Evolutionary conservation across 2,888 invertebrate species (phyloP), one percentile per base, ranked within the genome.

Genomic region (Latheticus oryzae): DNA sequence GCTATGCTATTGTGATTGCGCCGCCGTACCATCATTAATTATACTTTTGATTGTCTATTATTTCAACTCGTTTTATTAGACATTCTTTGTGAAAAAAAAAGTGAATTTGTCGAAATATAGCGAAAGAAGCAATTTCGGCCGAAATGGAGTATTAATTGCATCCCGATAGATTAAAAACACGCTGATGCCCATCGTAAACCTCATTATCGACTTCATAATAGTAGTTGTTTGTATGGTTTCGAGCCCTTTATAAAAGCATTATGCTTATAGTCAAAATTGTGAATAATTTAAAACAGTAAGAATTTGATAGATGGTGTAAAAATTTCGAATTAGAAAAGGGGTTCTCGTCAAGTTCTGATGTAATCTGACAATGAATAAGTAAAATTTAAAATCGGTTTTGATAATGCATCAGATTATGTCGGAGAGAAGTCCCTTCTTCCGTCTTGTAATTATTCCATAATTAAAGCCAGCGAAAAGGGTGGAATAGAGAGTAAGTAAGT

Each of bases 361-460:
- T 69, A 70, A 71, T 68, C 72, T 72, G 73, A 73, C 73, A 73
- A 72, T 71, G 73, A 72, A 74, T 71, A 71, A 71, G 69, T 72
- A 68, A 71, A 70, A 72, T 69, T 72, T 68, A 67, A 67, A 73
- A 70, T 69, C 69, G 68, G 70, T 73, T 73, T 71, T 72, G 71
- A 73, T 73, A 74, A 73, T 61, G 53, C 61, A n/a, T n/a, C n/a
- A 54, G 59, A 60, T 66, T 65, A 64, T 26, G 17, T 30, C n/a
- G 23, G 17, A 21, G n/a, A n/a, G 35, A 38, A 19, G 24, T 17
- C 21, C 15, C 35, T 33, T 32, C 35, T 47, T 24, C 24, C 47
- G 23, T 47, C 21, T 19, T 37, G 38, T 50, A 35, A 35, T 24
- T 48, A 33, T 26, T 38, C 19, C 23, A 11, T n/a, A n/a, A n/a